A percentile compares a stretch with the other conserved stretches of the same genome.
Conservation (phyloP, 1,140 invertebrate species). For the Spodoptera frugiperda region DNA sequence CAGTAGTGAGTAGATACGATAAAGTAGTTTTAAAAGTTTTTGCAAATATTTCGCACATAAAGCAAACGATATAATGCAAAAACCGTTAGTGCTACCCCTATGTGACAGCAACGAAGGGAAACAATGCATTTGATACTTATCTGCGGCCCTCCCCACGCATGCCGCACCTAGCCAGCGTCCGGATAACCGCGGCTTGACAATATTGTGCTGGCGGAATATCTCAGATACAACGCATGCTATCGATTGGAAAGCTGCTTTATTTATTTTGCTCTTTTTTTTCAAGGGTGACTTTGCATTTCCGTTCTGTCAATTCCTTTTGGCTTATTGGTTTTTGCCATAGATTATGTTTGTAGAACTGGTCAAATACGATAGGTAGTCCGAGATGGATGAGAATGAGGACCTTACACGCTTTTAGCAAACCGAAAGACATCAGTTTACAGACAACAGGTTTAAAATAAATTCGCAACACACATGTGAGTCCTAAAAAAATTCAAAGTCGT, state of each 20-base stretch:
- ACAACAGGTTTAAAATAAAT: not conserved
- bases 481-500: not conserved
- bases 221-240: not conserved
- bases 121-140: conserved; percentile 34
- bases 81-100: conserved; percentile 32
- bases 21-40: not conserved
- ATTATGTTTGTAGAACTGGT: no score
- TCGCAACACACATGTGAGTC: not conserved
- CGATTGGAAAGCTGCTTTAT: no score
- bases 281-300: no score
- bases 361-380: no score
- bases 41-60: conserved; percentile 4
- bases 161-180: conserved; percentile 14
- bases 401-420: no score
- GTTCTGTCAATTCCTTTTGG: no score
- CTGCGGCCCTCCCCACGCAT: conserved; percentile 17
- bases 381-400: no score
- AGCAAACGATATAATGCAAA: not conserved
- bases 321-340: no score
- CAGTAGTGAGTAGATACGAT: not conserved
- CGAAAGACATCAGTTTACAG: no score
- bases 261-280: no score
- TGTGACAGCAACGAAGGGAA: conserved; percentile 33
- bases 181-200: conserved; percentile 24
- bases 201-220: not conserved